Conservation (phyloP, 2,797 vertebrate genomes). For the Erpetoichthys calabaricus region DNA sequence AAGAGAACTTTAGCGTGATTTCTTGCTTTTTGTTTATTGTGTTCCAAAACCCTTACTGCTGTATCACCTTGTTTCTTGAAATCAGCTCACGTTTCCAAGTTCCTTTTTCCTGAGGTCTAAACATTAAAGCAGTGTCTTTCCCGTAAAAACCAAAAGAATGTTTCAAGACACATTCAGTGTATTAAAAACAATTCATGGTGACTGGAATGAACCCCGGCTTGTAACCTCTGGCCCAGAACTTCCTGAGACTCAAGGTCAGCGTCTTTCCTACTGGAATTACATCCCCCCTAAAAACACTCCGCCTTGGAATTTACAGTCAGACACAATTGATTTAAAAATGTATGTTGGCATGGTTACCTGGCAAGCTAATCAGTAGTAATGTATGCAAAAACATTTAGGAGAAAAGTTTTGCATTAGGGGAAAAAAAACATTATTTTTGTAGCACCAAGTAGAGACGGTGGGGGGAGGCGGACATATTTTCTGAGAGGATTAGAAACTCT, state of each 20-base stretch:
- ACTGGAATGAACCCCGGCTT: background rate
- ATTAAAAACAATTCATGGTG: background rate
- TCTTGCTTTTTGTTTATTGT: too few relatives aligned
- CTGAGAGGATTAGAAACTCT: too few relatives aligned
- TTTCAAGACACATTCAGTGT: background rate
- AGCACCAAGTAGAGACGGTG: too few relatives aligned
- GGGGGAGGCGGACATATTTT: too few relatives aligned
- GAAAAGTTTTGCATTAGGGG: too few relatives aligned
- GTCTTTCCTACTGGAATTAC: constrained; percentile 6
- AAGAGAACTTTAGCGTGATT: too few relatives aligned
- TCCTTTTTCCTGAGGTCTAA: constrained; percentile 5
- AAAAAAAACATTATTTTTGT: too few relatives aligned
- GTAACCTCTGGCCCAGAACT: constrained; percentile 1
- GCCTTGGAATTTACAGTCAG: constrained; percentile 8
- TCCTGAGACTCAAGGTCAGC: background rate
- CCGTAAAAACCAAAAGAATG: background rate
- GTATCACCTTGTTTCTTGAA: too few relatives aligned
- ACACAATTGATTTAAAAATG: constrained; percentile 8
- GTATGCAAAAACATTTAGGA: too few relatives aligned
- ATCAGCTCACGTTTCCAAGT: constrained; percentile 1
- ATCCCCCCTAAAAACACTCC: constrained; percentile 7
- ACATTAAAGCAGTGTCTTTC: constrained; percentile 2
- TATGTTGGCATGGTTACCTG: background rate
- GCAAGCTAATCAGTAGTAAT: background rate
- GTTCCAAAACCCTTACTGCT: too few relatives aligned